Base-by-base conservation (phyloP, 37 sponge, comb jelly and placozoan species). In the Halisarca cf. caerulea region DNA sequence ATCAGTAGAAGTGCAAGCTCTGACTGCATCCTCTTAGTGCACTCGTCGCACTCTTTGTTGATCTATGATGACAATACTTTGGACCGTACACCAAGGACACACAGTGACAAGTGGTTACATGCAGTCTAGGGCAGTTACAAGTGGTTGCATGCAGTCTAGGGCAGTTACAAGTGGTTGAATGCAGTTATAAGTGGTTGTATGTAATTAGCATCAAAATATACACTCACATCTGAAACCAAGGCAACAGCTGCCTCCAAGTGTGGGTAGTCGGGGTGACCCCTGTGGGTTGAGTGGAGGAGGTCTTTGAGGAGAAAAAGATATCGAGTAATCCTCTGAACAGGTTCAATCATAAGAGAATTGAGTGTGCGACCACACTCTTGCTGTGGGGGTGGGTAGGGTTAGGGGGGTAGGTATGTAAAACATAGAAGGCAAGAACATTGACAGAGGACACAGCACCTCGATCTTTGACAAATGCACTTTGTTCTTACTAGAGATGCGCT, bases 231-330 rank as follows among this genome's bases (percentile, higher is more conserved):
- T 39, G 90, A 90, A 40, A 94, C 82, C n/a, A 90, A 53, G 38
- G 68, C 86, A 25, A 94, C 81, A 39, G 95, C 95, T 18, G 84
- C 83, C 72, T 82, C 81, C 59, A 51, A 0, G 23, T 69, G 20
- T 21, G 0, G 2, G 25, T 74, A 74, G 45, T 74, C 77, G 18
- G 45, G 45, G 24, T 74, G 77, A 24, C 42, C 7, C 15, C 25
- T 39, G 11, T 40, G 45, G 18, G 77, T 74, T 1, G 77, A 83
- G 33, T 86, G 91, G 8, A 95, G 80, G 51, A 91, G 85, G 51
- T 95, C 95, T 32, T 95, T 89, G 37, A 95, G 83, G 18, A 95
- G 85, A 23, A 95, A 21, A 45, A 86, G 86, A 39, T 95, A 95
- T 51, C 95, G 80, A n/a, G 90, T 86, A 3, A 91, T 83, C 58